Evolutionary conservation across 2,113 vertebrate genomes (phyloP), one percentile per base, ranked within the genome.

Genomic region (Nerophis ophidion): DNA sequence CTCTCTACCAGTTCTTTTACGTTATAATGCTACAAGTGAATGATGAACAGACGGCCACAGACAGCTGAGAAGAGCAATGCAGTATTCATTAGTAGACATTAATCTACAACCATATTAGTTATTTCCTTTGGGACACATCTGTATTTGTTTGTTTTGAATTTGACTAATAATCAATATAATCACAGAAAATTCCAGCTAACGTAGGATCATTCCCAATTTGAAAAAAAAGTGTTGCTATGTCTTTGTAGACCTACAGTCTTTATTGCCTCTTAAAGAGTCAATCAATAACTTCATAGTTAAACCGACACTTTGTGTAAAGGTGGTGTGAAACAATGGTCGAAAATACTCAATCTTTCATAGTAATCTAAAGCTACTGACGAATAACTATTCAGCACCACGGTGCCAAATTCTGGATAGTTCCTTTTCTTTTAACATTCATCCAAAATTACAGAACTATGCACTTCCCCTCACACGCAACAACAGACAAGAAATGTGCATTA

Each of bases 131-230:
- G 48, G 61, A 36, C 54, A 17, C 52, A 17, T n/a, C 15, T 14
- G 55, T 11, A 60, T 16, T 19, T 53, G 38, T 61, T 58, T 7
- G 50, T 7, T 60, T 15, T 14, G 19, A 13, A 53, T 55, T 40
- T 72, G 72, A 86, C 66, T 74, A 61, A 81, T 66, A 47, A 54
- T 53, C 50, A 19, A 45, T 52, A 52, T 45, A 6, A 26, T 50
- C n/a, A 60, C 1, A 5, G 10, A 5, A 0, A 26, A 4, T 26
- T 26, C 26, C 26, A 26, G 26, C 26, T 26, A 26, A 26, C 26
- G 26, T 26, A 26, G 26, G 26, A 53, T 65, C 71, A 61, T 38
- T 68, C 65, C 35, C 40, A 12, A 44, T 12, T 12, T 26, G 26
- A 26, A 26, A 26, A 8, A 54, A 53, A 40, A 40, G 38, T 40